Percentiles rank a stretch among this genome's conserved stretches.
Evolutionary conservation across 92 coral and sea anemone genomes (phyloP).

Genomic region (Actinostola sp.): DNA sequence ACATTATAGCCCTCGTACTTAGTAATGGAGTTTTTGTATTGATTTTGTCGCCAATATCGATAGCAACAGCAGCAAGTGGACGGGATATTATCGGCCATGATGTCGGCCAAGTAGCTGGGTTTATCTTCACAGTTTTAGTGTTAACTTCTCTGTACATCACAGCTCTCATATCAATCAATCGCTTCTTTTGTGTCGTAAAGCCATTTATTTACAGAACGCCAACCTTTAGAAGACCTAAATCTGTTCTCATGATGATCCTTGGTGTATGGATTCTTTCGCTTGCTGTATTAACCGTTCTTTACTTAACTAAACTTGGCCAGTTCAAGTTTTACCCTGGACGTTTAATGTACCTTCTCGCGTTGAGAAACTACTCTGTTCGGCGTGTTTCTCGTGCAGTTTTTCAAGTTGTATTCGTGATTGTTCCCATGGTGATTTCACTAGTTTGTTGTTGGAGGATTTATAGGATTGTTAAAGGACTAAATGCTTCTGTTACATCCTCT

Average conservation of each 20-base stretch:
- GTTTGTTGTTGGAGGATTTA: slow-evolving; percentile 8
- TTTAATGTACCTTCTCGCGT: slow-evolving; percentile 10
- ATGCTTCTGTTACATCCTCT: not conserved
- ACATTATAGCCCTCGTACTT: slow-evolving; percentile 11
- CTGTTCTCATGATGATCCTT: not conserved
- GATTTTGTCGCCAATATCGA: slow-evolving; percentile 13
- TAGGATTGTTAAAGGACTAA: slow-evolving; percentile 4
- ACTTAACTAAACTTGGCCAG: slow-evolving; percentile 1
- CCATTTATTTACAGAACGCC: slow-evolving; percentile 29
- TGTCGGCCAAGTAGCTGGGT: slow-evolving; percentile 21
- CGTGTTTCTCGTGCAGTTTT: slow-evolving; percentile 20
- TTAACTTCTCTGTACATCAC: slow-evolving; percentile 29
- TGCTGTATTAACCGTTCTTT: not conserved
- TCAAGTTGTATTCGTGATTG: slow-evolving; percentile 10
- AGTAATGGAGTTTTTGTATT: not conserved
- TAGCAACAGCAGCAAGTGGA: slow-evolving; percentile 7
- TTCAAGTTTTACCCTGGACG: slow-evolving; percentile 30
- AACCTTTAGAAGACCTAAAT: slow-evolving; percentile 2
- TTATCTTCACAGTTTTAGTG: slow-evolving; percentile 4
- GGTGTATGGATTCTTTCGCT: slow-evolving; percentile 17
- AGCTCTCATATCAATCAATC: slow-evolving; percentile 24
- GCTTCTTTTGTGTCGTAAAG: slow-evolving; percentile 39
- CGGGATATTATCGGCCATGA: slow-evolving; percentile 7
- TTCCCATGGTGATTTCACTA: slow-evolving; percentile 8
- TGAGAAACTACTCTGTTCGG: slow-evolving; percentile 1